Evolutionary conservation across 2,888 invertebrate species (phyloP).

Genomic region (Acleris cristana): DNA sequence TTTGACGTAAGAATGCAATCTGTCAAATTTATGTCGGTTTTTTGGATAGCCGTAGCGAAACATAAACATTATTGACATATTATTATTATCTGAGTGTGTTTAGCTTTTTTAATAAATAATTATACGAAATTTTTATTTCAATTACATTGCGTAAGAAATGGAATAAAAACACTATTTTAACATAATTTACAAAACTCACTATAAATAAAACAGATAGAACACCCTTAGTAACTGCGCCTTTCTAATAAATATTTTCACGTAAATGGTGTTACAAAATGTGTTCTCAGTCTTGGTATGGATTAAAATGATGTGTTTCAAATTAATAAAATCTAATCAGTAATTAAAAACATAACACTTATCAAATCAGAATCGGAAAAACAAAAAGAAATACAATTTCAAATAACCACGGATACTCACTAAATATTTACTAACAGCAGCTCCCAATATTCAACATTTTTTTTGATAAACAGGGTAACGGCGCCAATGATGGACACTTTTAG

Average conservation of each 20-base stretch:
- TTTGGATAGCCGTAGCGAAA: slow-evolving; percentile 20
- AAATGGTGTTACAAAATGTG: too few relatives aligned
- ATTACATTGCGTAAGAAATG: too few relatives aligned
- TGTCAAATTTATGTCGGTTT: slow-evolving; percentile 30
- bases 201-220: too few relatives aligned
- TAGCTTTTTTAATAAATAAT: neutral
- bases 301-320: slow-evolving; percentile 23
- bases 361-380: slow-evolving; percentile 33
- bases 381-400: slow-evolving; percentile 11
- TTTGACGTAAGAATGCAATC: slow-evolving; percentile 42
- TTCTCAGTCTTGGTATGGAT: neutral
- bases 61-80: slow-evolving; percentile 21
- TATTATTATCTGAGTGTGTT: neutral
- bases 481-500: too few relatives aligned
- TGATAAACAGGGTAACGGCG: too few relatives aligned
- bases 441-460: neutral
- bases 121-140: too few relatives aligned
- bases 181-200: too few relatives aligned
- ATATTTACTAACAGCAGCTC: neutral
- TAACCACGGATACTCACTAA: slow-evolving; percentile 11
- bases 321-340: slow-evolving; percentile 38
- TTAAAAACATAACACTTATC: slow-evolving; percentile 36
- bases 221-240: neutral
- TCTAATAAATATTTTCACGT: too few relatives aligned
- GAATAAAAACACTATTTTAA: too few relatives aligned